Percentiles rank a stretch among this genome's conserved stretches.
Evolutionary conservation across 2,797 vertebrate species (phyloP).

Genomic region (Gobio occitaniae): DNA sequence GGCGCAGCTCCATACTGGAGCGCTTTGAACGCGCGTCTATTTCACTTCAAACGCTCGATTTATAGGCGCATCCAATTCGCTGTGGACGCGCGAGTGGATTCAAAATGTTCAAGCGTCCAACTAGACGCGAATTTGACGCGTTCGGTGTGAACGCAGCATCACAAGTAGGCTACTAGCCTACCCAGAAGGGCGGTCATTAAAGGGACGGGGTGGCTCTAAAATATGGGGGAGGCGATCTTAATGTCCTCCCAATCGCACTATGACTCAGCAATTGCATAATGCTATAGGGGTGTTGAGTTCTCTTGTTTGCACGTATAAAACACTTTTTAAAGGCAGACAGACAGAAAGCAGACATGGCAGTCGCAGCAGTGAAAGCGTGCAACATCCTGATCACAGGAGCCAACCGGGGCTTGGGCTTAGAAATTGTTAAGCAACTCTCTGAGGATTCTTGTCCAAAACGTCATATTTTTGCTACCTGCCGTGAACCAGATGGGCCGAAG

Average conservation of each 20-base stretch:
- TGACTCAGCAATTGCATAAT: neutral
- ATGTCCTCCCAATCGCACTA: neutral
- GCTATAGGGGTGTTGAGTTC: neutral
- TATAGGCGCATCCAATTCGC: too few species aligned
- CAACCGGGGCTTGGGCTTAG: slow-evolving; percentile 73
- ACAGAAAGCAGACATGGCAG: slow-evolving; percentile 50
- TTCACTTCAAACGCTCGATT: too few species aligned
- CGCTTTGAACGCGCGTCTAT: too few species aligned
- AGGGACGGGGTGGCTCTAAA: neutral
- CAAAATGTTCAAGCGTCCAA: too few species aligned
- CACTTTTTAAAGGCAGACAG: neutral
- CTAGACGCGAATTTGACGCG: too few species aligned
- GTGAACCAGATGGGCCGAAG: slow-evolving; percentile 66
- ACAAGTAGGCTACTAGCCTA: too few species aligned
- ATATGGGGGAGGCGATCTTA: neutral
- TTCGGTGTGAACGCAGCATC: too few species aligned
- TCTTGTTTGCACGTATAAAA: neutral
- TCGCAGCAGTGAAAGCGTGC: slow-evolving; percentile 24
- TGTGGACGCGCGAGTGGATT: too few species aligned
- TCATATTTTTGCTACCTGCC: slow-evolving; percentile 70
- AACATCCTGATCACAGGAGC: slow-evolving; percentile 74
- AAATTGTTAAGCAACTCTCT: slow-evolving; percentile 66
- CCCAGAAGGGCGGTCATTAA: neutral
- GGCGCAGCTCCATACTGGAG: too few species aligned
- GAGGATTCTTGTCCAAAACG: slow-evolving; percentile 40